A percentile compares a stretch with the other conserved stretches of the same genome.
phyloP scores from a whole-genome alignment of 1,140 invertebrate species.

The Leptinotarsa undecemlineata region DNA sequence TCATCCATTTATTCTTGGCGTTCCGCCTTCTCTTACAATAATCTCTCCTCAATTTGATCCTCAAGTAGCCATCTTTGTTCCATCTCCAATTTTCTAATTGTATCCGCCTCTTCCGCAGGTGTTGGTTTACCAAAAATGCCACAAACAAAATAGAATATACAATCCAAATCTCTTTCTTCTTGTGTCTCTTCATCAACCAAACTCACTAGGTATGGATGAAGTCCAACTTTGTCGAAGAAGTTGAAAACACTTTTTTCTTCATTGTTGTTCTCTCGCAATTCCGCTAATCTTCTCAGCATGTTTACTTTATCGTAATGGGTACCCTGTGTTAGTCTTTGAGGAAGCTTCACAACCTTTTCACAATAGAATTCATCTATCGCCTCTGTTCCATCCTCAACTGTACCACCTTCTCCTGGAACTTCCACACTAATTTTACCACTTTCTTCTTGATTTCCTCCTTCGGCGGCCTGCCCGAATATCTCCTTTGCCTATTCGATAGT shows the following conservation, averaged over 20 bases:
- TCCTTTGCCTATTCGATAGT: slow-evolving; percentile 42
- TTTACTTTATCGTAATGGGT: slow-evolving; percentile 60
- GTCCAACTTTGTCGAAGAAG: slow-evolving; percentile 73
- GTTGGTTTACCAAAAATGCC: slow-evolving; percentile 55
- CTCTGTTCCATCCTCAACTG: slow-evolving; percentile 52
- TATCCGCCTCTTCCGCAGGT: slow-evolving; percentile 57
- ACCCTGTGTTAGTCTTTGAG: slow-evolving; percentile 62
- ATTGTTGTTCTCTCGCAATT: slow-evolving; percentile 60
- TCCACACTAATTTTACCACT: slow-evolving; percentile 14
- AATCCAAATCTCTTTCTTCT: slow-evolving; percentile 30
- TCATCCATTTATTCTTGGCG: slow-evolving; percentile 58
- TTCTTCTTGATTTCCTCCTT: slow-evolving; percentile 32
- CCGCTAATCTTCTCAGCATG: slow-evolving; percentile 58
- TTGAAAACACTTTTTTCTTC: slow-evolving; percentile 68
- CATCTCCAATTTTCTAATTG: slow-evolving; percentile 53
- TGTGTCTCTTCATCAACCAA: slow-evolving; percentile 44
- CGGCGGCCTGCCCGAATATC: slow-evolving; percentile 41
- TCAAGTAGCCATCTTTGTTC: slow-evolving; percentile 56
- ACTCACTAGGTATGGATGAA: slow-evolving; percentile 63
- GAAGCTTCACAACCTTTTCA: slow-evolving; percentile 66
- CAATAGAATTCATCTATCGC: slow-evolving; percentile 72
- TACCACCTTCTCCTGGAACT: slow-evolving; percentile 25
- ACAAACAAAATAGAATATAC: slow-evolving; percentile 38
- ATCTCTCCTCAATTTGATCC: slow-evolving; percentile 52
- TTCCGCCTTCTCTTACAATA: slow-evolving; percentile 44